phyloP scores from a whole-genome alignment of 2,797 vertebrate genomes.

The Apogon hyalosoma region DNA sequence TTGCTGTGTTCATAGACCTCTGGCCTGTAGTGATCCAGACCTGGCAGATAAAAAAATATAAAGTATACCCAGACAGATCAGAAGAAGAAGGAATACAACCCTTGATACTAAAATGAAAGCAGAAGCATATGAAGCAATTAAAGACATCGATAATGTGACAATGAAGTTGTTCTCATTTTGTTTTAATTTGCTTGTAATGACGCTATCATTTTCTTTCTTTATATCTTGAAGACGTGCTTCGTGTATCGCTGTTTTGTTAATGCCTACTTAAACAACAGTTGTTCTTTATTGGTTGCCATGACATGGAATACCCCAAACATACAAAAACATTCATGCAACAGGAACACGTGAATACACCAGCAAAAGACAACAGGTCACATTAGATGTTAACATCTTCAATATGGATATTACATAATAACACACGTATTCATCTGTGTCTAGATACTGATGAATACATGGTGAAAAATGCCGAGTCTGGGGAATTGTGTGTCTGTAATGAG shows the following conservation, averaged over 20 bases:
- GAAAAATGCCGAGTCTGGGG: slow-evolving; percentile 18
- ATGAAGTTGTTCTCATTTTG: background rate
- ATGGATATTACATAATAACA: slow-evolving; percentile 22
- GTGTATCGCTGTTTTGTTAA: background rate
- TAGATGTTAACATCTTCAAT: slow-evolving; percentile 22
- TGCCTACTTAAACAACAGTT: background rate
- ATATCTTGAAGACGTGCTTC: background rate
- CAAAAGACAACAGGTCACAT: background rate
- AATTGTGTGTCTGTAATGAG: slow-evolving; percentile 16
- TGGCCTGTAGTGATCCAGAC: slow-evolving; percentile 96
- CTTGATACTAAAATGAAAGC: too few species aligned
- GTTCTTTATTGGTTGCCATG: slow-evolving; percentile 2
- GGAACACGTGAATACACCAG: too few species aligned
- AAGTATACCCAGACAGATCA: background rate
- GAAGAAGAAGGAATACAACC: too few species aligned
- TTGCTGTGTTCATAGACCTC: slow-evolving; percentile 99
- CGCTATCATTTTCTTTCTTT: background rate
- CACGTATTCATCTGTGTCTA: slow-evolving; percentile 8
- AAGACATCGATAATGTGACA: background rate
- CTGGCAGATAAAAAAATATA: slow-evolving; percentile 69
- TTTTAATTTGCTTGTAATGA: background rate
- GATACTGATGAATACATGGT: background rate
- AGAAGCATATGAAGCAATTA: background rate
- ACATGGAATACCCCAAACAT: background rate
- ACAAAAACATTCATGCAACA: too few species aligned